Base-by-base conservation (phyloP, 2,797 vertebrate genomes). In the Masticophis lateralis region DNA sequence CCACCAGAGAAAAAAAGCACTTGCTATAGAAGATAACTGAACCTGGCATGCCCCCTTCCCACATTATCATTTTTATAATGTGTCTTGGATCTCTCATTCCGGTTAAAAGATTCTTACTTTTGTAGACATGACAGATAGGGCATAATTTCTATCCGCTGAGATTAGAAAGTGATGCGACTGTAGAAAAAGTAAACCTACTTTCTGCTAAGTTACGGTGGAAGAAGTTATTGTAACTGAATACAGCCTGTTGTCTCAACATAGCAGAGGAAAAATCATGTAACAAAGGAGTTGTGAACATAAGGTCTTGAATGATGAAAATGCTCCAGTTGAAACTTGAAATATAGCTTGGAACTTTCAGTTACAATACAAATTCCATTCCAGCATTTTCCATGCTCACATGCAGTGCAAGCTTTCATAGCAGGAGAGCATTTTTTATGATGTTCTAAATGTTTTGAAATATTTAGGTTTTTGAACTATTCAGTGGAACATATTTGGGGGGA, bases 361-460 rank as follows among this genome's bases (percentile, higher is more conserved):
- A 89, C 59, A 90, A 93, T 2, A n/a, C 92, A 53, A 32, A 90
- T 95, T 95, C 94, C 93, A 93, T 69, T 83, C 90, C 86, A 95
- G 16, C 9, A 86, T 95, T 96, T 96, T 92, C 91, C 92, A 89
- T 22, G 60, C 57, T 94, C 53, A 51, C 83, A 94, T 95, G n/a
- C 91, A 90, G 37, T 88, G 69, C 20, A 79, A 91, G 25, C 27
- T 88, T 18, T 91, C 14, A 96, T 95, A 63, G 88, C 94, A 90
- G 88, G 74, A 16, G 32, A 95, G 92, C 59, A 88, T 93, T 96
- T 91, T 6, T 94, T 94, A 94, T 91, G 86, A 74, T 92, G 94
- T 32, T 28, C 91, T 94, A 90, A 94, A 96, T 92, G 61, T 90
- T 74, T 94, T 96, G 95, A 94, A 91, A 95, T 43, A 47, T 10